Evolutionary conservation across 2,113 vertebrate species (phyloP), one percentile per base, ranked within the genome.

Genomic region (Anoura caudifer): DNA sequence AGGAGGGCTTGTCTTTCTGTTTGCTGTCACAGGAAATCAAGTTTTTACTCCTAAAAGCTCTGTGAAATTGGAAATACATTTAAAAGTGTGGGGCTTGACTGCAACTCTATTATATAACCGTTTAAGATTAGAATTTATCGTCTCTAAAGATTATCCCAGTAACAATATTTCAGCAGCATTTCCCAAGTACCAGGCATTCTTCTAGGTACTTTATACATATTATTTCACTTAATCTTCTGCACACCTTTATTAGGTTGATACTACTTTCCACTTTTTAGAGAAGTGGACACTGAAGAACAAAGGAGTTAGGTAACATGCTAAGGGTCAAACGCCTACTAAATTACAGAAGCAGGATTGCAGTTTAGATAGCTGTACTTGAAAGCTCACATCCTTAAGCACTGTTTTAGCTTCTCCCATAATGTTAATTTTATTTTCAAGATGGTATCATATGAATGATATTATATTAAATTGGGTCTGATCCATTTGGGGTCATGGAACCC

Each of bases 21-120:
- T 80, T 93, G n/a, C 69, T 90, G 47, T 91, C 88, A 85, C 16
- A 72, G 94, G 45, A 92, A 50, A 92, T 88, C 91, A 95, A 85
- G 28, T 72, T 19, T 31, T 93, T 82, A 26, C 36, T 93, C 87
- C 65, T 86, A 54, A 91, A 86, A 91, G 77, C 31, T n/a, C 20
- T 65, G 24, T 89, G 83, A 85, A 82, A 79, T 50, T 93, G 59
- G 67, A 90, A 85, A 88, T 91, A 90, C 79, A 88, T 85, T 33
- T 92, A 61, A 65, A 87, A 79, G 24, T 43, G 8, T 83, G 20
- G 52, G 43, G 47, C 75, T 88, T 54, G 65, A 90, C 82, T 91
- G n/a, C n/a, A 75, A 31, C 83, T 90, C 70, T 93, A 26, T 88
- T 86, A 63, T 81, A 65, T 85, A 89, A 89, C 36, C 11, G 92